Conservation (phyloP, 2,888 invertebrate species). For the Pantelozetes paolii region DNA sequence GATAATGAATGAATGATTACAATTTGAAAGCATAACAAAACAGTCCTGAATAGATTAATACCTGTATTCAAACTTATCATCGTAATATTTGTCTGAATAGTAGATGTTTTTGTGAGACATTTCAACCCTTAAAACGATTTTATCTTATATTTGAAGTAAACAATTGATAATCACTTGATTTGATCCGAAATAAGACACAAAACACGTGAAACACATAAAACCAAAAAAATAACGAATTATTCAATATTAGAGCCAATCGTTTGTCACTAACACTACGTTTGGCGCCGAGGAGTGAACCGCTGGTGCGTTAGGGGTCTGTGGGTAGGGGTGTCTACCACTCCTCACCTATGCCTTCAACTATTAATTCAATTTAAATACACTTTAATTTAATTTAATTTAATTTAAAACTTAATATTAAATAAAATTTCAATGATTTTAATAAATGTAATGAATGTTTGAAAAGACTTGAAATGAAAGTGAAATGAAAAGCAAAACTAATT, state of each 20-base stretch:
- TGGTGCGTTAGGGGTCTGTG: too few species aligned
- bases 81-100: slow-evolving; percentile 89
- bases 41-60: slow-evolving; percentile 54
- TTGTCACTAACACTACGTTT: background rate
- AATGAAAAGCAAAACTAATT: too few species aligned
- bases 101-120: slow-evolving; percentile 70
- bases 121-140: slow-evolving; percentile 15
- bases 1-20: background rate
- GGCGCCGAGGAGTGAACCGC: background rate
- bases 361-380: too few species aligned
- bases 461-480: too few species aligned
- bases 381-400: too few species aligned
- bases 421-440: too few species aligned
- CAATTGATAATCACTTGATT: background rate
- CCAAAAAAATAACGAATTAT: slow-evolving; percentile 13
- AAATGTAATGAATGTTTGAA: too few species aligned
- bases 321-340: background rate
- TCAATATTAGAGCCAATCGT: slow-evolving; percentile 6
- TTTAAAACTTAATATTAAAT: too few species aligned
- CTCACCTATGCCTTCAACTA: too few species aligned
- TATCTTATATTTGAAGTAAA: slow-evolving; percentile 29
- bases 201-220: background rate
- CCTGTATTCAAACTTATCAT: slow-evolving; percentile 88
- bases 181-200: too few species aligned
- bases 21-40: background rate